Evolutionary conservation across 1,140 invertebrate genomes (phyloP).

Genomic region (Mesaphorura yosii): DNA sequence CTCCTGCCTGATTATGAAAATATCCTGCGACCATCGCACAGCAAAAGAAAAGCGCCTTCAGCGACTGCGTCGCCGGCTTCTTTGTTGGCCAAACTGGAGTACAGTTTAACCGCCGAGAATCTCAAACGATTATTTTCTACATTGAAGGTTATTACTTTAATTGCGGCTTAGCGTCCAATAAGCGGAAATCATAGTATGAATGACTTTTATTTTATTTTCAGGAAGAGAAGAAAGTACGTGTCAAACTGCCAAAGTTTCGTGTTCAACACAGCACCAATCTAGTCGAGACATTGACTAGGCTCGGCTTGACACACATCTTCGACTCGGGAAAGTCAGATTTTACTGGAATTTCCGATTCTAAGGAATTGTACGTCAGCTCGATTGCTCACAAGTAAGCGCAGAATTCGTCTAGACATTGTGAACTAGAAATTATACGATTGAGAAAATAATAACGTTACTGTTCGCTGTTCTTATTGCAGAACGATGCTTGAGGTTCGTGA

Average conservation of each 20-base stretch:
- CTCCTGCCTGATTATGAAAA: conserved; percentile 34
- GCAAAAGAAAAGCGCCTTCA: conserved; percentile 4
- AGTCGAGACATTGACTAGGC: conserved; percentile 29
- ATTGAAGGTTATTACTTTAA: conserved; percentile 32
- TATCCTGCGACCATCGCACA: background rate
- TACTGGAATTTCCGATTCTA: conserved; percentile 26
- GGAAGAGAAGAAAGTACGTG: conserved; percentile 29
- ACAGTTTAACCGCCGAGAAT: conserved; percentile 33
- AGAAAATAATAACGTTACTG: background rate
- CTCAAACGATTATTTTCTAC: conserved; percentile 34
- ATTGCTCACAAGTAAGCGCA: conserved; percentile 33
- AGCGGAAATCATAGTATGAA: background rate
- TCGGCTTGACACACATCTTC: conserved; percentile 34
- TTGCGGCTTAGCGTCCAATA: background rate
- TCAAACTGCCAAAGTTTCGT: conserved; percentile 33
- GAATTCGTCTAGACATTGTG: background rate
- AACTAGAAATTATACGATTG: background rate
- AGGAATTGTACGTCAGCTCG: conserved; percentile 29
- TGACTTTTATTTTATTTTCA: conserved; percentile 5
- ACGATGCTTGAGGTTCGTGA: conserved; percentile 34
- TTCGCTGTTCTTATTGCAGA: too few species aligned
- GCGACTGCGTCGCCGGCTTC: conserved; percentile 1
- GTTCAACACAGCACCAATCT: conserved; percentile 25
- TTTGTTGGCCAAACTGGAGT: conserved; percentile 31
- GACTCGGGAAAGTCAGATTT: conserved; percentile 29